A percentile compares a stretch with the other conserved stretches of the same genome.
Evolutionary conservation across 2,113 vertebrate genomes (phyloP).

Genomic region (Ophiodon elongatus): DNA sequence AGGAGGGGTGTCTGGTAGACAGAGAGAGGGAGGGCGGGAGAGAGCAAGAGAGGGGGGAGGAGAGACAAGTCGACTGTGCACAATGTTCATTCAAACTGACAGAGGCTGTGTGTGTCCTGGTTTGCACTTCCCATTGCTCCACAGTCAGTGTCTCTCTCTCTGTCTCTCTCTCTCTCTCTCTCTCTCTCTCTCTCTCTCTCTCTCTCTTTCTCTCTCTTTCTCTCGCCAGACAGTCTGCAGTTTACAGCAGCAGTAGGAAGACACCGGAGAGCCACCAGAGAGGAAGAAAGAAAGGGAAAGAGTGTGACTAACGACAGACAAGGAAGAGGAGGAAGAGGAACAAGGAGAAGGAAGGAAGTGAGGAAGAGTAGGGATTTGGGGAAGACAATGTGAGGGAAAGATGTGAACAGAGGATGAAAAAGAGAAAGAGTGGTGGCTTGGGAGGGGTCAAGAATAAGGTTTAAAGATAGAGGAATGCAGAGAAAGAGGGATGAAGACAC

Average conservation of each 20-base stretch:
- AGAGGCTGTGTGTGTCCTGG: slow-evolving; percentile 81
- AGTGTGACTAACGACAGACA: slow-evolving; percentile 42
- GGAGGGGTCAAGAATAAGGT: slow-evolving; percentile 54
- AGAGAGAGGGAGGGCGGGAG: slow-evolving; percentile 43
- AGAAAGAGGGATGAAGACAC: slow-evolving; percentile 45
- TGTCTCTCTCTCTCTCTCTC: slow-evolving; percentile 35
- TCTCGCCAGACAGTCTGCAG: slow-evolving; percentile 75
- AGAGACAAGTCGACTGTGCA: slow-evolving; percentile 77
- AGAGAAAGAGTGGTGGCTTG: slow-evolving; percentile 35
- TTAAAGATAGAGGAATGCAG: slow-evolving; percentile 62
- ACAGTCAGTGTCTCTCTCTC: slow-evolving; percentile 18
- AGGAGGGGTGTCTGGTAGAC: slow-evolving; percentile 74
- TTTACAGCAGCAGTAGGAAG: slow-evolving; percentile 72
- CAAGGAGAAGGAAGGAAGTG: slow-evolving; percentile 38
- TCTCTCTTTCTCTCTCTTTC: slow-evolving; percentile 37
- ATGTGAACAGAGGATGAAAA: slow-evolving; percentile 1
- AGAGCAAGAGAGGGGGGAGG: slow-evolving; percentile 54
- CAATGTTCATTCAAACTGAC: slow-evolving; percentile 86
- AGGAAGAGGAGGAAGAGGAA: slow-evolving; percentile 25
- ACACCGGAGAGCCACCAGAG: slow-evolving; percentile 58
- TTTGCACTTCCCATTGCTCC: slow-evolving; percentile 77
- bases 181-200: slow-evolving; percentile 28
- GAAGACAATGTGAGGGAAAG: slow-evolving; percentile 46
- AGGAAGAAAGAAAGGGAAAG: slow-evolving; percentile 45
- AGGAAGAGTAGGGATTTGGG: slow-evolving; percentile 49